These are phyloP conservation scores for Hipparchia semele DNA, from an alignment of 2,888 invertebrate genomes.

Conservation along the genomic window DNA sequence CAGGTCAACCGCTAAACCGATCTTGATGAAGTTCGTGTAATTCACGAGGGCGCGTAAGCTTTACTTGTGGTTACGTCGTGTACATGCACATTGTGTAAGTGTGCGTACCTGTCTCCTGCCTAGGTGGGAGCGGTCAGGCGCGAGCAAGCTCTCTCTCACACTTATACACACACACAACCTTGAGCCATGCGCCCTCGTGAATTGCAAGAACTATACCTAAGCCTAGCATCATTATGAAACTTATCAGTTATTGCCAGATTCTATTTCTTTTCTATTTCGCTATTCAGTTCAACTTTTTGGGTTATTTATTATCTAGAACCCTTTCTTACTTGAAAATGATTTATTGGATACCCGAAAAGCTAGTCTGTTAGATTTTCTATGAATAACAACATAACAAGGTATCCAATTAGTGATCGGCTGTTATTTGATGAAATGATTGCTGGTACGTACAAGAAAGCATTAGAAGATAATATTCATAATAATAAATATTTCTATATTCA, in stretches of 20 bases:
- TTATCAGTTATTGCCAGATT: not conserved
- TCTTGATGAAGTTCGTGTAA: no score
- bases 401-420: constrained; percentile 15
- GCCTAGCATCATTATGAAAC: not conserved
- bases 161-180: no score
- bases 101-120: no score
- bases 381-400: constrained; percentile 10
- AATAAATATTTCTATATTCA: not conserved
- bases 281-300: not conserved
- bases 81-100: no score
- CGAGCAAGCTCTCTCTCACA: no score
- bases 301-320: not conserved
- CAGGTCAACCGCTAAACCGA: no score
- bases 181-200: no score
- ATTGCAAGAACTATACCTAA: no score
- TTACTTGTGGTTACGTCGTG: no score
- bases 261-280: not conserved
- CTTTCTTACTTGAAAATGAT: not conserved
- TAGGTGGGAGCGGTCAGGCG: no score
- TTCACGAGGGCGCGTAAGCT: no score
- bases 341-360: constrained; percentile 9
- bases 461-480: not conserved
- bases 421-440: constrained; percentile 9
- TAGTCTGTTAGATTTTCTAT: constrained; percentile 3
- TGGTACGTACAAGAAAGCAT: not conserved